A percentile compares a stretch with the other conserved stretches of the same genome.
Conservation (phyloP, 2,888 invertebrate genomes). For the Luperina nickerlii region DNA sequence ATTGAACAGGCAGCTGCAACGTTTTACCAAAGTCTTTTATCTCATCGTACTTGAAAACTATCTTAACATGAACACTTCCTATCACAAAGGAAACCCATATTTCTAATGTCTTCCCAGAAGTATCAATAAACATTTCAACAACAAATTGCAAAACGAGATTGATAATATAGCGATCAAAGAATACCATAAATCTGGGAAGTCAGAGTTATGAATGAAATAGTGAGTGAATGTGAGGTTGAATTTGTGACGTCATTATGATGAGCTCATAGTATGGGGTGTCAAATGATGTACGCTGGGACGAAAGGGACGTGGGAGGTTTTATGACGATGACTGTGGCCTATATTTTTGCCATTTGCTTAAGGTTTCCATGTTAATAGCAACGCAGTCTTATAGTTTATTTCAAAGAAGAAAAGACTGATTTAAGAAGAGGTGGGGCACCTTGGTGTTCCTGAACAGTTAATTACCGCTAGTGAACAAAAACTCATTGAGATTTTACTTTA, state of each 20-base stretch:
- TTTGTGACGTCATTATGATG: conserved; percentile 64
- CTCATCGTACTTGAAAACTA: conserved; percentile 16
- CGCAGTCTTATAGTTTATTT: neutral
- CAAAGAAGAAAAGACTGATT: neutral
- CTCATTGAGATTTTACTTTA: neutral
- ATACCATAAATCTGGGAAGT: conserved; percentile 50
- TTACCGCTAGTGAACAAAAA: neutral
- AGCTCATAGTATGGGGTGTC: conserved; percentile 62
- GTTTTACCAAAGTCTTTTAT: conserved; percentile 43
- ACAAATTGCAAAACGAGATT: conserved; percentile 47
- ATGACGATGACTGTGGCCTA: conserved; percentile 1
- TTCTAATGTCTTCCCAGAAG: conserved; percentile 51
- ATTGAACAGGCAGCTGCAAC: conserved; percentile 43
- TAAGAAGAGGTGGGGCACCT: neutral
- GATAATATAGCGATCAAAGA: conserved; percentile 58
- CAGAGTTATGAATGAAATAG: conserved; percentile 67
- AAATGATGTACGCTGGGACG: conserved; percentile 52
- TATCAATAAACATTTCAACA: conserved; percentile 42
- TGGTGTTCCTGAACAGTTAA: neutral
- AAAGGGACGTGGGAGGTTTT: conserved; percentile 16
- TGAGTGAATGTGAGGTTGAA: conserved; percentile 68
- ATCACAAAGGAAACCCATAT: conserved; percentile 34
- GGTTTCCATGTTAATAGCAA: neutral
- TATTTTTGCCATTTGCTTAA: neutral
- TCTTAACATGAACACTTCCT: conserved; percentile 24